These are phyloP conservation scores for Heliangelus exortis DNA, from an alignment of 2,797 vertebrate genomes.

Conservation along the genomic window DNA sequence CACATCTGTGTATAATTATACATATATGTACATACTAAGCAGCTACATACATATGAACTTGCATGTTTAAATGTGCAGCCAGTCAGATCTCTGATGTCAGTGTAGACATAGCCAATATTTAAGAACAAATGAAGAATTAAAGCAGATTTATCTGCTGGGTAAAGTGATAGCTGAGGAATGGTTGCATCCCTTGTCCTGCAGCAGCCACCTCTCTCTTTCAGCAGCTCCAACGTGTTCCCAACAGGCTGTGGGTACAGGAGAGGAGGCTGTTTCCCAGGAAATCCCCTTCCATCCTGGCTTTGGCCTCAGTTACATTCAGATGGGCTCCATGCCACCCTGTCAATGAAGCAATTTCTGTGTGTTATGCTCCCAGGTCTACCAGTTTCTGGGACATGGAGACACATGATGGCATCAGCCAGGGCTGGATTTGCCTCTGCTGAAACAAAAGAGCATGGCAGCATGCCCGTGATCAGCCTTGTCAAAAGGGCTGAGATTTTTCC, in stretches of 20 bases:
- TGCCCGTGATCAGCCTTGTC: rapidly evolving
- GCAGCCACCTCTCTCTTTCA: rapidly evolving
- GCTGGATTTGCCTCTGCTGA: background rate
- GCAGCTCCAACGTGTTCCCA: background rate
- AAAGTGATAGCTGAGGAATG: background rate
- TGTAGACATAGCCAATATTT: background rate
- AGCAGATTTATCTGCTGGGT: background rate
- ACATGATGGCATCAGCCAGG: rapidly evolving
- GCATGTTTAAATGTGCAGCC: background rate
- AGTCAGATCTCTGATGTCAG: background rate
- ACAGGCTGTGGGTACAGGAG: background rate
- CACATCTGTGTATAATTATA: rapidly evolving
- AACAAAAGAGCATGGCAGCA: background rate
- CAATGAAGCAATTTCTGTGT: background rate
- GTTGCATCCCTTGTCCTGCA: background rate
- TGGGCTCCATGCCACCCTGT: rapidly evolving
- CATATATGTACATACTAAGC: background rate
- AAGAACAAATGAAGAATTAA: background rate
- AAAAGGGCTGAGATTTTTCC: background rate
- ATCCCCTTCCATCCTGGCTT: background rate
- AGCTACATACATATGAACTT: background rate
- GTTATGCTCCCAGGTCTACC: background rate
- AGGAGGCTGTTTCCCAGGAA: background rate
- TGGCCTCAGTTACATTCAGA: rapidly evolving
- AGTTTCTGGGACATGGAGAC: rapidly evolving